Evolutionary conservation across 2,888 invertebrate species (phyloP).

Genomic region (Ochropacha duplaris): DNA sequence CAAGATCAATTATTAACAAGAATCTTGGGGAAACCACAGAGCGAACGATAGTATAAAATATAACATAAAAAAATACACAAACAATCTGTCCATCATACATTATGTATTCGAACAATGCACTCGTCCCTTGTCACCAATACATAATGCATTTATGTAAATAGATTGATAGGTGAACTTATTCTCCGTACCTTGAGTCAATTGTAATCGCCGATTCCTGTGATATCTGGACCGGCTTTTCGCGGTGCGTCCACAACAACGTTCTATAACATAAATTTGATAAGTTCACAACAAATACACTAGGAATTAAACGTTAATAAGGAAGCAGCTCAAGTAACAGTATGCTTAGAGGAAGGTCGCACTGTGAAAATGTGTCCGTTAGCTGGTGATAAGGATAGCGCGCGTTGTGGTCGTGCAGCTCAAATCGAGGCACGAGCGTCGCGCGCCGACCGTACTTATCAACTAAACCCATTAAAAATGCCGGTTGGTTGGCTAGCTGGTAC

Average conservation of each 20-base stretch:
- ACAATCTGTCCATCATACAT: conserved; percentile 12
- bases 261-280: background rate
- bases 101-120: conserved; percentile 40
- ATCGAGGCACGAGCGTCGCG: conserved; percentile 58
- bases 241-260: conserved; percentile 19
- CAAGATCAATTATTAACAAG: background rate
- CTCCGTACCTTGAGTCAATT: conserved; percentile 68
- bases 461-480: conserved; percentile 72
- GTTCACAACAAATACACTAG: background rate
- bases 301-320: background rate
- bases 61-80: conserved; percentile 13
- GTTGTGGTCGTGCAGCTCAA: conserved; percentile 36
- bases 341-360: conserved; percentile 17
- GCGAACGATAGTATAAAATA: background rate
- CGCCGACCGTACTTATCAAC: conserved; percentile 72
- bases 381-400: conserved; percentile 39
- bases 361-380: conserved; percentile 23
- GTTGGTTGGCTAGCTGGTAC: conserved; percentile 28
- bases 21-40: background rate
- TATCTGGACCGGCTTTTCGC: conserved; percentile 29
- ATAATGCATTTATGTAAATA: conserved; percentile 51
- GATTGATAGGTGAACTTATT: conserved; percentile 44
- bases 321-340: background rate
- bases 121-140: conserved; percentile 47
- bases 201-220: conserved; percentile 41